Base-by-base conservation (phyloP, 2,797 vertebrate genomes). In the Anniella stebbinsi region DNA sequence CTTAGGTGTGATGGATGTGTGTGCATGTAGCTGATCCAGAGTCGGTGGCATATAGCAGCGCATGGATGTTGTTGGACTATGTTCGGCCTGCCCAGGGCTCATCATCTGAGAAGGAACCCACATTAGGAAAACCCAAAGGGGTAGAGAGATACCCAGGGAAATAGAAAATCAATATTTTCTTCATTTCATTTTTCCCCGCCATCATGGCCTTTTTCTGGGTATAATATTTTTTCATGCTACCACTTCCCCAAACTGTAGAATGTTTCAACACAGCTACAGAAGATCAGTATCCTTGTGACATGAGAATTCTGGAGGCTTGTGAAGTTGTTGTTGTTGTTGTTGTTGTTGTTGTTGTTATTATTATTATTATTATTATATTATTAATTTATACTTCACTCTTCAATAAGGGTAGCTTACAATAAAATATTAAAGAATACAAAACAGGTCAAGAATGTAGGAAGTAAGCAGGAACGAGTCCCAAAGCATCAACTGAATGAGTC, bases 1-100 rank as follows among this genome's bases (percentile, higher is more conserved):
- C 36, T 72, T 80, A 90, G 72, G 86, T 90, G 80, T 90, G 72
- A 84, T 18, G 38, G 60, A 84, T 83, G 67, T 51, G 51, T 36
- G 83, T 63, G 21, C 67, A 70, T 48, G 60, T 41, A 45, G 70
- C 57, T 83, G 45, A 87, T 69, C n/a, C 73, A 84, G 41, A 28
- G 48, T n/a, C 69, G 67, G 4, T 66, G 72, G 33, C 28, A 84
- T 30, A 33, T 6, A 54, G 23, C 9, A 70, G 30, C 2, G 11
- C 30, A 75, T 30, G 28, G 67, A 67, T 45, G 28, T 30, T 45
- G 45, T 38, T 25, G 36, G 48, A 63, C 33, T 17, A 86, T 38
- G 57, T 82, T 28, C 63, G 36, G 38, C 57, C 33, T 76, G 13
- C 41, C 69, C 33, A 76, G 21, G 25, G 63, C 6, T 48, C 28